Evolutionary conservation across 2,888 invertebrate genomes (phyloP), one percentile per base, ranked within the genome.

Genomic region (Mamestra brassicae): DNA sequence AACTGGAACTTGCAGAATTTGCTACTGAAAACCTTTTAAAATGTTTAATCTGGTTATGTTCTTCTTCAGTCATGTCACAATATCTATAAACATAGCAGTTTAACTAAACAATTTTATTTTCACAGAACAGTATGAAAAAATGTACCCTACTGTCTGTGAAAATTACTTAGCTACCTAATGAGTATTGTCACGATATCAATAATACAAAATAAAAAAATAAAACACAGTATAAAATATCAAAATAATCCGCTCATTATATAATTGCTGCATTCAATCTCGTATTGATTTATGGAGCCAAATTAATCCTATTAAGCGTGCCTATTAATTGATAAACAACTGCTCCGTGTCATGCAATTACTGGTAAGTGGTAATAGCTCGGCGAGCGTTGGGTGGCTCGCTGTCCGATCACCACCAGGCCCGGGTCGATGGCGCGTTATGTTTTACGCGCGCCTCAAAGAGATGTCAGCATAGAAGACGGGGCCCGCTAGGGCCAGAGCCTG

Each of bases 201-300:
- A 26, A 26, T 26, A 26, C 26, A 26, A 26, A 0, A 26, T 26
- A 26, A 26, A 26, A 26, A 26, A 26, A 26, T 26, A 26, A 1
- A 26, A 26, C 26, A 26, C 26, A 26, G 26, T 26, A 26, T 26
- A 26, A 26, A 26, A 26, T 26, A 26, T 26, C n/a, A 36, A 11
- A 47, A 62, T 63, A 55, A 77, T 57, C 54, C 7, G 11, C 57
- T 36, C 36, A 69, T 52, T 45, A 70, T 26, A 52, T 65, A 42
- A 47, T 71, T 69, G 36, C 71, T 60, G 63, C 74, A 74, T 64
- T 77, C 73, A 71, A 64, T 70, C 58, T 50, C 68, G 17, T 76
- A 76, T 83, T 78, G 68, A 77, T 78, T 75, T 70, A 74, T 76
- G 38, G 70, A 74, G 61, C 66, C 15, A 68, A 83, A 61, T 81